A percentile compares a stretch with the other conserved stretches of the same genome.
phyloP scores from a whole-genome alignment of 2,797 vertebrate genomes.

The Discoglossus pictus region DNA sequence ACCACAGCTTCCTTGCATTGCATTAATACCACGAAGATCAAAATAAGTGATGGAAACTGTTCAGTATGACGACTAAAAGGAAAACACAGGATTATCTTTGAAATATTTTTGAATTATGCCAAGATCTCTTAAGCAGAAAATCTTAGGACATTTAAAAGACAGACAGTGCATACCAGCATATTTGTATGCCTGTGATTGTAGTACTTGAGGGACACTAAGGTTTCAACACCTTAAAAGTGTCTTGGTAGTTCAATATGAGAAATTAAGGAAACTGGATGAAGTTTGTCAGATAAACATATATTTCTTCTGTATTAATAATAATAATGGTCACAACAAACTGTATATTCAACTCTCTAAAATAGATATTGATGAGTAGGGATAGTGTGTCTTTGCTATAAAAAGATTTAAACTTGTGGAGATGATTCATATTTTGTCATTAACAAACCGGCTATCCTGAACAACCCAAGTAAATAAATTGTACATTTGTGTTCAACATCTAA shows the following conservation, averaged over 20 bases:
- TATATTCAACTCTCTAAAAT: no score
- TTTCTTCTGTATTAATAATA: no score
- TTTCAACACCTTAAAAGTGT: not conserved
- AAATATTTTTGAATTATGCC: conserved; percentile 51
- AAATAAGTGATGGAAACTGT: conserved; percentile 47
- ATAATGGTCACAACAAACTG: no score
- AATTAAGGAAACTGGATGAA: not conserved
- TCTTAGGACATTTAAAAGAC: conserved; percentile 55
- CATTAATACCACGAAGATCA: conserved; percentile 35
- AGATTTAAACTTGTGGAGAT: no score
- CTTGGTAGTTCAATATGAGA: not conserved
- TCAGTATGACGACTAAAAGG: conserved; percentile 52
- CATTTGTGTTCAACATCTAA: no score
- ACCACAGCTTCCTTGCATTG: conserved; percentile 51
- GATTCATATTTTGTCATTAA: no score
- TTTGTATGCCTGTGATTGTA: conserved; percentile 46
- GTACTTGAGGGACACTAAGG: conserved; percentile 36
- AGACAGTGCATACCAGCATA: conserved; percentile 54
- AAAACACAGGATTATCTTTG: conserved; percentile 59
- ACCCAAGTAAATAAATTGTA: no score
- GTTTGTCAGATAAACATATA: no score
- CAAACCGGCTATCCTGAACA: no score
- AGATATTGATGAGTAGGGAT: no score
- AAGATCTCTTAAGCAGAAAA: conserved; percentile 60
- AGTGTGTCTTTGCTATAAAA: no score